Conservation (phyloP, 2,888 invertebrate genomes). For the Arge pagana region DNA sequence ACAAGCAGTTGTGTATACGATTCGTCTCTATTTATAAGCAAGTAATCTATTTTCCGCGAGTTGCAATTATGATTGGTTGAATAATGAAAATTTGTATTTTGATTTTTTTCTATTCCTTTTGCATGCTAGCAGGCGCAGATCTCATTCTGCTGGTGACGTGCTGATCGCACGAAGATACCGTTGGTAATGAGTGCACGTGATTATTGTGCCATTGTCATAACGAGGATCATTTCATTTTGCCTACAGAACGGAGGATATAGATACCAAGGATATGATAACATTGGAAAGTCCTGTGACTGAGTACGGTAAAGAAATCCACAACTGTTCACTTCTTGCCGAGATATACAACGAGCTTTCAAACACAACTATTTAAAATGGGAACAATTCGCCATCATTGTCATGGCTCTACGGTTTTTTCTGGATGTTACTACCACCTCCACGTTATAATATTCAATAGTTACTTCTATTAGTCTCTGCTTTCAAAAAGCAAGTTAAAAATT, state of each 20-base stretch:
- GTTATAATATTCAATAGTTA: too few species aligned
- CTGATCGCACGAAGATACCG: slow-evolving; percentile 42
- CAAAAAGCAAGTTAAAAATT: too few species aligned
- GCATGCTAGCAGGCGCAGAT: slow-evolving; percentile 50
- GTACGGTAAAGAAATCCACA: slow-evolving; percentile 35
- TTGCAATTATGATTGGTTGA: too few species aligned
- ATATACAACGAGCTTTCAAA: slow-evolving; percentile 54
- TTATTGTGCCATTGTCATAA: not conserved
- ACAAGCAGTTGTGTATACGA: too few species aligned
- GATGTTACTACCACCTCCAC: not conserved
- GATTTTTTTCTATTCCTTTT: slow-evolving; percentile 36
- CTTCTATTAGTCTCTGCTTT: too few species aligned
- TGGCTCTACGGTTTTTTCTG: too few species aligned
- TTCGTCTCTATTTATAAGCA: too few species aligned
- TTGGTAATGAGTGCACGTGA: slow-evolving; percentile 36
- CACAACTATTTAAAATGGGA: slow-evolving; percentile 46
- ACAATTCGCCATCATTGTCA: not conserved
- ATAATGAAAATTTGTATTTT: slow-evolving; percentile 11
- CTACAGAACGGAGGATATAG: slow-evolving; percentile 44
- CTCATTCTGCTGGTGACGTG: slow-evolving; percentile 44
- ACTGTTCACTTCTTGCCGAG: slow-evolving; percentile 47
- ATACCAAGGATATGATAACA: slow-evolving; percentile 45
- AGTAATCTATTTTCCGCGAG: too few species aligned
- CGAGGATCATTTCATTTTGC: too few species aligned
- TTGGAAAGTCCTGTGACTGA: slow-evolving; percentile 45